These are phyloP conservation scores for Oceanodroma tethys DNA, from an alignment of 2,113 vertebrate genomes.

Conservation along the genomic window DNA sequence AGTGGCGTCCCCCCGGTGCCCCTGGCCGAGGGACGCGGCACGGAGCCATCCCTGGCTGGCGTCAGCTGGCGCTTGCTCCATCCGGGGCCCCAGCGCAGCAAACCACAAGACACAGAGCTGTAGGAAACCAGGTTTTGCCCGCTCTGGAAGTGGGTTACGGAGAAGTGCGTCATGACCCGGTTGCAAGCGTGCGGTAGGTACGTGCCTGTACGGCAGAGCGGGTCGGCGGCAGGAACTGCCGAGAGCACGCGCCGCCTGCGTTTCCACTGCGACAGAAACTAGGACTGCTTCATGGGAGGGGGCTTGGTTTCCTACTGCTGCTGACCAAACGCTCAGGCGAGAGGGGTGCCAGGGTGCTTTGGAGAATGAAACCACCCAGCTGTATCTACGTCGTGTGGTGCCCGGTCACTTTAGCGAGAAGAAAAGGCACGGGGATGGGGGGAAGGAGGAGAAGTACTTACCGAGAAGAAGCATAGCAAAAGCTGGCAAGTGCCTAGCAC, in stretches of 20 bases:
- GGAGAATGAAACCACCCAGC: not conserved
- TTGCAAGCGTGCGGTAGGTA: not conserved
- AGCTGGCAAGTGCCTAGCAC: not conserved
- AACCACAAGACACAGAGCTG: not conserved
- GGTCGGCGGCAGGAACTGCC: not conserved
- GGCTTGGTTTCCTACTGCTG: not conserved
- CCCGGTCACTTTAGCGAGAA: accelerated
- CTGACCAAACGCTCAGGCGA: accelerated
- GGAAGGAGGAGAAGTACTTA: not conserved
- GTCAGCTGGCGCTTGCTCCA: accelerated
- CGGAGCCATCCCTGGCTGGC: accelerated
- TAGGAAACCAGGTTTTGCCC: not conserved
- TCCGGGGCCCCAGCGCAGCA: not conserved
- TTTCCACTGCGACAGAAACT: not conserved
- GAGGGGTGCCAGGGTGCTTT: not conserved
- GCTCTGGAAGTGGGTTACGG: not conserved
- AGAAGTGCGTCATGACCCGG: accelerated
- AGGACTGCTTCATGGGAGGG: not conserved
- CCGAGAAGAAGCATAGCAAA: not conserved
- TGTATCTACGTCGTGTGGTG: accelerated
- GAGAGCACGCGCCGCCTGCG: no score
- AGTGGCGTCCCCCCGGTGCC: accelerated
- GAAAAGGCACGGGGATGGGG: not conserved
- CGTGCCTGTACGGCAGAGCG: accelerated
- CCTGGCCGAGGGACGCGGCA: accelerated